phyloP scores from a whole-genome alignment of 1,140 invertebrate genomes.

The Drosophila seguyi region DNA sequence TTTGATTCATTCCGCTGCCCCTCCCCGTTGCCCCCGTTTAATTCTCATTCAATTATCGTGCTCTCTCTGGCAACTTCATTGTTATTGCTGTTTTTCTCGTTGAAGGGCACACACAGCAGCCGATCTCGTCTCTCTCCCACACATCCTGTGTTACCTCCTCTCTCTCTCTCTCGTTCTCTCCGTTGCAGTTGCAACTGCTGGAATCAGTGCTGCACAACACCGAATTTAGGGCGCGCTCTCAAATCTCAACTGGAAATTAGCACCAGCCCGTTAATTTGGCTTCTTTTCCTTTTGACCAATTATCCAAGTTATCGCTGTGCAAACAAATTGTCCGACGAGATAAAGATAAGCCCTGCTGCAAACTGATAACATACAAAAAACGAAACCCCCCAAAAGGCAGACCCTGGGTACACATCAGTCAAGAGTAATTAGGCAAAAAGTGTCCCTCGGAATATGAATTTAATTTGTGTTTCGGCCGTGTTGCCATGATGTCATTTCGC shows the following conservation, averaged over 20 bases:
- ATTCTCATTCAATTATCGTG: conserved; percentile 42
- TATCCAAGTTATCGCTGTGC: conserved; percentile 50
- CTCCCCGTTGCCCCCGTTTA: conserved; percentile 7
- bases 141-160: conserved; percentile 5
- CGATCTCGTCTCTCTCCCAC: conserved; percentile 23
- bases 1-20: conserved; percentile 44
- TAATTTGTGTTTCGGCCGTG: conserved; percentile 31
- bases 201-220: conserved; percentile 58
- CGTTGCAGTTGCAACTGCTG: conserved; percentile 8
- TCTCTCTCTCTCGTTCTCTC: conserved; percentile 8
- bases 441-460: conserved; percentile 40
- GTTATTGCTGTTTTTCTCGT: conserved; percentile 30
- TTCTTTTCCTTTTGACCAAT: conserved; percentile 25
- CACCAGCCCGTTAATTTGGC: conserved; percentile 38
- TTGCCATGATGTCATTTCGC: conserved; percentile 64
- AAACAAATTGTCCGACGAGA: conserved; percentile 21
- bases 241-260: conserved; percentile 42
- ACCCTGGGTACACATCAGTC: conserved; percentile 25
- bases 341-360: conserved; percentile 21
- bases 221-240: conserved; percentile 27
- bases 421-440: conserved; percentile 43
- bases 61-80: conserved; percentile 24
- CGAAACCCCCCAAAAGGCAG: conserved; percentile 3
- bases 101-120: conserved; percentile 31
- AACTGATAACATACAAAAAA: conserved; percentile 20